Base-by-base conservation (phyloP, 2,797 vertebrate genomes). In the Ceyx erithaca region DNA sequence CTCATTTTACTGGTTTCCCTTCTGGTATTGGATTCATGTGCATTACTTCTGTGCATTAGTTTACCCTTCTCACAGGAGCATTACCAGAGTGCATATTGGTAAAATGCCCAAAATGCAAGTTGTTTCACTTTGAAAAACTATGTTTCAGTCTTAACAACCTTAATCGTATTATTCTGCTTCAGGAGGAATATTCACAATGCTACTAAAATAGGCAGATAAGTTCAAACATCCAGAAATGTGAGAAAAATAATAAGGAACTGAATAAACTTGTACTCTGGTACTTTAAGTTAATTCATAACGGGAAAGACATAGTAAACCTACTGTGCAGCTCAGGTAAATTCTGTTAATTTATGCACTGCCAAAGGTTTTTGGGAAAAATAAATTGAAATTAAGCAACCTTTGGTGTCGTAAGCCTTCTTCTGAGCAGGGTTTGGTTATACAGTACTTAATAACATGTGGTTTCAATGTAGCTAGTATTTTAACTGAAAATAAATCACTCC, bases 401-500 rank as follows among this genome's bases (percentile, higher is more conserved):
- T 69, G 12, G 80, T 72, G 78, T 83, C 2, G 5, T 95, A 70
- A 71, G 71, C 52, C 61, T 61, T 54, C 73, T 86, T 85, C 69
- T 81, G 45, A 83, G 33, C 40, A 72, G 64, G 75, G 80, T 83
- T 94, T 78, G 76, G 93, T 95, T 87, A 77, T 82, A 87, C 79
- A 61, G 90, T 93, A 66, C 90, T 89, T 92, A 81, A 82, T 92
- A 82, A 92, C 92, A 84, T 94, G 94, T 96, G 97, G 94, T 96
- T 97, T 97, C 95, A 95, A 90, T 96, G 95, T 41, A 94, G 92
- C 37, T 88, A 95, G 92, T 89, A 86, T 96, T 97, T 97, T 94
- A 88, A 90, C 96, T 78, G 89, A 96, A 96, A 92, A 95, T 95
- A 95, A 97, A 96, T 93, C 93, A 91, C 64, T 78, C 78, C 81